Evolutionary conservation across 2,113 vertebrate species (phyloP).

Genomic region (Campylorhamphus procurvoides): DNA sequence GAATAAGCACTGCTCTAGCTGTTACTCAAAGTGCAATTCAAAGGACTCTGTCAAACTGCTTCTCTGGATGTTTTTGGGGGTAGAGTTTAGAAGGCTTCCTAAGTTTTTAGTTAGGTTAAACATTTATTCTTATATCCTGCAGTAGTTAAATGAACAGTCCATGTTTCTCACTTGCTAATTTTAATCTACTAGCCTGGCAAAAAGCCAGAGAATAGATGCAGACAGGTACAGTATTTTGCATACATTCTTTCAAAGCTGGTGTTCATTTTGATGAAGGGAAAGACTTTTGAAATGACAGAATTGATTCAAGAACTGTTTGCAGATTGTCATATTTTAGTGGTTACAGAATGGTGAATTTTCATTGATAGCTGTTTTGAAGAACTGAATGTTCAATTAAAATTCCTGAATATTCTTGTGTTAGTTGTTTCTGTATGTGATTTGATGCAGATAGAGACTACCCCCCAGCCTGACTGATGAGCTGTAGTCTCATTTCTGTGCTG

Average conservation of each 20-base stretch:
- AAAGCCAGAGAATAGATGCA: not conserved
- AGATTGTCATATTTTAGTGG: not conserved
- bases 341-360: not conserved
- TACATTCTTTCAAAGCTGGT: not conserved
- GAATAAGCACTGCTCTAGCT: not conserved
- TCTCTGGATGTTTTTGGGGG: not conserved
- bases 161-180: not conserved
- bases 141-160: not conserved
- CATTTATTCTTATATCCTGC: not conserved
- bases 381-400: not conserved
- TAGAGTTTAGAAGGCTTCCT: not conserved
- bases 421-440: not conserved
- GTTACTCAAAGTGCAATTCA: not conserved
- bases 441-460: not conserved
- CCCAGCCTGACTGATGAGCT: not conserved
- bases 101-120: not conserved
- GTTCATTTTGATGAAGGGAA: not conserved
- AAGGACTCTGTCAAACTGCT: not conserved
- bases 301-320: not conserved
- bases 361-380: not conserved
- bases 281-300: not conserved
- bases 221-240: not conserved
- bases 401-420: not conserved
- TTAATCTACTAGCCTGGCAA: not conserved
- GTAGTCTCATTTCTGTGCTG: not conserved